Conservation (phyloP, 2,113 vertebrate species). For the Crypturellus undulatus region DNA sequence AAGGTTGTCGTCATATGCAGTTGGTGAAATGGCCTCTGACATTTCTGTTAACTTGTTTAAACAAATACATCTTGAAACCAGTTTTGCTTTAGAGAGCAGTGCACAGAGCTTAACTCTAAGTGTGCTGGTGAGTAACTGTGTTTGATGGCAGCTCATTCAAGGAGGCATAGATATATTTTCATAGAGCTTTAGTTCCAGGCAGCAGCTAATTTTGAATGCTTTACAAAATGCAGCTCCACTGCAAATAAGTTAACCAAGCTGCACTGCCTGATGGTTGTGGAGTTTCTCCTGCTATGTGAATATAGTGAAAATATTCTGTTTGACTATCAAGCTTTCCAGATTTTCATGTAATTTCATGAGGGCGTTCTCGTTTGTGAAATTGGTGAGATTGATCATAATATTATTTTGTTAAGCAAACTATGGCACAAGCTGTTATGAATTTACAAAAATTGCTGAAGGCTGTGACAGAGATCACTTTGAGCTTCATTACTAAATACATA, state of each 20-base stretch:
- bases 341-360: not conserved
- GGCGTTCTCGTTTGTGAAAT: not conserved
- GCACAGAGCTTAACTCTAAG: slow-evolving; percentile 14
- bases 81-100: slow-evolving; percentile 34
- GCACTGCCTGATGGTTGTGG: not conserved
- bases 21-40: slow-evolving; percentile 52
- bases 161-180: not conserved
- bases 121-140: not conserved
- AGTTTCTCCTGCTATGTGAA: not conserved
- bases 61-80: slow-evolving; percentile 54
- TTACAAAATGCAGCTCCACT: not conserved
- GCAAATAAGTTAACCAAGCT: not conserved
- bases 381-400: not conserved
- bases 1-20: slow-evolving; percentile 21
- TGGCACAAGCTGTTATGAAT: not conserved
- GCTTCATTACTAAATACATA: not conserved
- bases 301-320: not conserved
- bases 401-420: not conserved
- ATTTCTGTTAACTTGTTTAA: slow-evolving; percentile 69
- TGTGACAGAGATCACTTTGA: not conserved
- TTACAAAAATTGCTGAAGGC: not conserved
- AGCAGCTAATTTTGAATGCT: not conserved
- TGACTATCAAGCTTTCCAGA: not conserved
- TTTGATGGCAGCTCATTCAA: not conserved
- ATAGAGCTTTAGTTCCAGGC: fast-evolving